Evolutionary conservation across 2,888 invertebrate species (phyloP).

Genomic region (Anagyrus pseudococci): DNA sequence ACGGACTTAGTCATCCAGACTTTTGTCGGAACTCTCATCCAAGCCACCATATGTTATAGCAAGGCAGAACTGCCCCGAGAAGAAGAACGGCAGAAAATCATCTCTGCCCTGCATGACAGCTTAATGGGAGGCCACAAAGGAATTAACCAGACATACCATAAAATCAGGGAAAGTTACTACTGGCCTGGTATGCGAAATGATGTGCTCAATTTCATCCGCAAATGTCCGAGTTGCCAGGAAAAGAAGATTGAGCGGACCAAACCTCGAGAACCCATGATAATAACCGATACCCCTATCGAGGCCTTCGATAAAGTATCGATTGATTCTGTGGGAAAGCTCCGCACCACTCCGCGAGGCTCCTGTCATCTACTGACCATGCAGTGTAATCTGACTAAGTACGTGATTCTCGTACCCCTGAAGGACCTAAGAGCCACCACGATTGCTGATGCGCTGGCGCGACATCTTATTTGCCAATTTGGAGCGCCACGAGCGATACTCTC

Average conservation of each 20-base stretch:
- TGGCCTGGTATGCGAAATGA: constrained; percentile 38
- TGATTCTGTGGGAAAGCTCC: constrained; percentile 25
- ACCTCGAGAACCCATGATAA: constrained; percentile 38
- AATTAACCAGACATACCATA: constrained; percentile 30
- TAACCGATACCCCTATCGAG: constrained; percentile 35
- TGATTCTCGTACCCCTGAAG: background rate
- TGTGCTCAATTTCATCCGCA: constrained; percentile 30
- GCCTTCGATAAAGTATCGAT: constrained; percentile 37
- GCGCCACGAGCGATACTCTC: background rate
- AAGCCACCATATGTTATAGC: constrained; percentile 8
- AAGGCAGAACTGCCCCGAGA: background rate
- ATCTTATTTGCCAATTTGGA: constrained; percentile 11
- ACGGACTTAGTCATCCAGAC: background rate
- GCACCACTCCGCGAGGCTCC: constrained; percentile 24
- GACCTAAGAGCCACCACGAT: constrained; percentile 1
- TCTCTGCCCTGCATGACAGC: constrained; percentile 33
- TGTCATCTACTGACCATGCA: constrained; percentile 36
- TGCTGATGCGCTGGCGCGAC: constrained; percentile 11
- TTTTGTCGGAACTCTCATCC: background rate
- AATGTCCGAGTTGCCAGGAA: constrained; percentile 38
- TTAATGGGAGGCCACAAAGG: constrained; percentile 38
- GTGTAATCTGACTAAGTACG: constrained; percentile 16
- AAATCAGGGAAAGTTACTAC: constrained; percentile 30
- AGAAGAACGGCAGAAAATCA: constrained; percentile 21
- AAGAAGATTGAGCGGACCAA: constrained; percentile 32